Evolutionary conservation across 1,140 invertebrate species (phyloP).

Genomic region (Pachyrhynchus sulphureomaculatus): DNA sequence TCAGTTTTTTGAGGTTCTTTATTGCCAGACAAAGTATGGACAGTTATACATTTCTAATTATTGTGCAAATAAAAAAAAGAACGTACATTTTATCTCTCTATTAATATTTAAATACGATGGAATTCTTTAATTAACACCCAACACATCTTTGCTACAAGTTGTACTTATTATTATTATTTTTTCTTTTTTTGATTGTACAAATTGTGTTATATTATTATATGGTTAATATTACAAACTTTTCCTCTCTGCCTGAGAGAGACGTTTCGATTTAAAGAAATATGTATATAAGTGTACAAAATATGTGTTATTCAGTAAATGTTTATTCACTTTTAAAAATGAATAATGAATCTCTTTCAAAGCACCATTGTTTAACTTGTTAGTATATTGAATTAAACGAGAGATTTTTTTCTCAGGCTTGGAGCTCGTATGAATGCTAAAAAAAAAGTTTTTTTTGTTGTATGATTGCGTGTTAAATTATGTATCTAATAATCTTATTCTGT

Average conservation of each 20-base stretch:
- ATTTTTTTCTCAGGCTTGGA: slow-evolving; percentile 38
- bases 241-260: slow-evolving; percentile 42
- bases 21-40: neutral
- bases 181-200: slow-evolving; percentile 50
- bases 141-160: slow-evolving; percentile 50
- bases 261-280: slow-evolving; percentile 20
- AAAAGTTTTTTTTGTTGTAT: slow-evolving; percentile 41
- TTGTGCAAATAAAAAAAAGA: slow-evolving; percentile 37
- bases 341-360: slow-evolving; percentile 45
- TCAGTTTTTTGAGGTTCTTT: neutral
- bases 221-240: slow-evolving; percentile 40
- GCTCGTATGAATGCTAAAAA: slow-evolving; percentile 39
- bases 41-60: slow-evolving; percentile 6
- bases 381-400: slow-evolving; percentile 6
- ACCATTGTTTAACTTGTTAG: slow-evolving; percentile 37
- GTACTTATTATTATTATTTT: slow-evolving; percentile 52
- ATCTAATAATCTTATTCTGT: slow-evolving; percentile 51
- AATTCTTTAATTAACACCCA: slow-evolving; percentile 37
- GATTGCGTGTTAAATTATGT: slow-evolving; percentile 47
- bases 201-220: slow-evolving; percentile 50
- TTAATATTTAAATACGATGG: slow-evolving; percentile 36
- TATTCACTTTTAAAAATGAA: slow-evolving; percentile 35
- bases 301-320: slow-evolving; percentile 40
- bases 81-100: slow-evolving; percentile 41
- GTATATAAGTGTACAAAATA: slow-evolving; percentile 48